phyloP scores from a whole-genome alignment of 2,113 vertebrate species.

The Erinaceus europaeus region DNA sequence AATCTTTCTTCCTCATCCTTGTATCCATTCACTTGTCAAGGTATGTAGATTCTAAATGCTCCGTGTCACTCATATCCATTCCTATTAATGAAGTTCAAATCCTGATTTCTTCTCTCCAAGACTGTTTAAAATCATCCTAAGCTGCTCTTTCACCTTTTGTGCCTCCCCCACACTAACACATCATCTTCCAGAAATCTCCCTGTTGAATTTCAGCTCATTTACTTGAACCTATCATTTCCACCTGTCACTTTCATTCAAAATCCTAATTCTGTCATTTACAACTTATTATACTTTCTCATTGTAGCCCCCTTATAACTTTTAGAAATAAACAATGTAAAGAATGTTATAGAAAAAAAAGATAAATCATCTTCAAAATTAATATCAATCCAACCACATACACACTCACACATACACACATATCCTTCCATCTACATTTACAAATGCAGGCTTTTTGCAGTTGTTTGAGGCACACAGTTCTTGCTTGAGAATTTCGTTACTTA shows the following conservation, averaged over 20 bases:
- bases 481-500: background rate
- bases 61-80: slow-evolving; percentile 38
- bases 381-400: background rate
- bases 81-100: slow-evolving; percentile 43
- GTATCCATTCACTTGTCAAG: slow-evolving; percentile 40
- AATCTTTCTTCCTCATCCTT: slow-evolving; percentile 3
- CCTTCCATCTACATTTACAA: background rate
- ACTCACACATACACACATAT: background rate
- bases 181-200: slow-evolving; percentile 29
- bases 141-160: slow-evolving; percentile 52
- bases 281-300: background rate
- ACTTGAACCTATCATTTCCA: slow-evolving; percentile 47
- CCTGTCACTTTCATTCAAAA: slow-evolving; percentile 58
- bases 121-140: slow-evolving; percentile 3
- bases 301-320: background rate
- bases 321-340: too few species aligned
- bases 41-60: slow-evolving; percentile 32
- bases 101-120: slow-evolving; percentile 26
- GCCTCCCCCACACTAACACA: background rate
- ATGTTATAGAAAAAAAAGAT: background rate
- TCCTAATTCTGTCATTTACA: slow-evolving; percentile 43
- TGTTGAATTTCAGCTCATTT: slow-evolving; percentile 52
- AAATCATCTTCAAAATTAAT: background rate
- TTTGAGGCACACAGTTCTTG: background rate
- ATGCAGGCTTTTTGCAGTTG: background rate